Base-by-base conservation (phyloP, 2,888 invertebrate genomes). In the Oligia fasciuncula region DNA sequence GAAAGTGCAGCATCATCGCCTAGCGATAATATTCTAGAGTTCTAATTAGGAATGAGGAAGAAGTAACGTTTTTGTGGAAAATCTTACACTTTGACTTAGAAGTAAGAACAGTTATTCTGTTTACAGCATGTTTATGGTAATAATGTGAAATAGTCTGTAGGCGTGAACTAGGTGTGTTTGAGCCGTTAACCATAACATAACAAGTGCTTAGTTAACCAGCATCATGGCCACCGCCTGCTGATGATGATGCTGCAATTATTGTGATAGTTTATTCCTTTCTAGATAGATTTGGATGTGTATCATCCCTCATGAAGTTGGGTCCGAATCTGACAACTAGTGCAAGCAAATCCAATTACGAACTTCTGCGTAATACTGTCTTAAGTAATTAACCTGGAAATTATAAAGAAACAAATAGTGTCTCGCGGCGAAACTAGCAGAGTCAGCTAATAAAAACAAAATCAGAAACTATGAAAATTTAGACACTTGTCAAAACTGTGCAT, bases 1-100 rank as follows among this genome's bases (percentile, higher is more conserved):
- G 80, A 85, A 87, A 87, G 83, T 87, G 77, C 80, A 70, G 62
- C n/a, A 23, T 87, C 85, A 83, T 66, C 51, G 19, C 51, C 35
- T 57, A 54, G 54, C 63, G 43, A 68, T 62, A 49, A 76, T 73
- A 11, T 57, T 74, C 19, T 73, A 54, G 57, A 51, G 40, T 67
- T 60, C 23, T 72, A 69, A 80, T 80, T 76, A 71, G n/a, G 19
- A 69, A 57, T 67, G 57, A 40, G 60, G 51, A 71, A 54, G 43
- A 76, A 67, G 35, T 85, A 65, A 62, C 65, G 67, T 70, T 77
- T 79, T 76, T 57, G 29, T 60, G 46, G 29, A 51, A 75, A 75
- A 68, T 29, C 62, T 76, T 54, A 40, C 69, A 76, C 57, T 66
- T 63, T 29, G 29, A 62, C 40, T 40, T 40, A 60, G 17, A 70